These are phyloP conservation scores for Heteropelma amictum DNA, from an alignment of 2,888 invertebrate species.

Conservation along the genomic window DNA sequence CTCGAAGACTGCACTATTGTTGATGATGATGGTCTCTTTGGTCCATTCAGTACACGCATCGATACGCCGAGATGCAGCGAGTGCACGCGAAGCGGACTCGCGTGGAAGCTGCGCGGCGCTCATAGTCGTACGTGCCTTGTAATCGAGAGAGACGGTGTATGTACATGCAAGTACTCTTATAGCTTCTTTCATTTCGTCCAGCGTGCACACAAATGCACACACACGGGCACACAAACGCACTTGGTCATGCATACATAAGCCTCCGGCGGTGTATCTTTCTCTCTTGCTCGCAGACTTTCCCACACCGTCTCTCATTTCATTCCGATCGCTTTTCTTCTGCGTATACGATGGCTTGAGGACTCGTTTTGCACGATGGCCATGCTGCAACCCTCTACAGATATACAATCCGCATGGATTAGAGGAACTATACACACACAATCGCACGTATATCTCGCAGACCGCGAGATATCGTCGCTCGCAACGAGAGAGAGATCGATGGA, in stretches of 20 bases:
- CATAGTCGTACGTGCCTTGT: conserved; percentile 70
- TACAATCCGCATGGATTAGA: no score
- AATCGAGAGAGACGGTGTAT: conserved; percentile 60
- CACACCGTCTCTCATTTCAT: conserved; percentile 33
- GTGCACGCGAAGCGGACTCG: conserved; percentile 57
- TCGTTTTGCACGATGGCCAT: conserved; percentile 44
- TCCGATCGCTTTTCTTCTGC: conserved; percentile 43
- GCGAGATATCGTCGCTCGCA: no score
- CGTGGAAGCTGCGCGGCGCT: conserved; percentile 61
- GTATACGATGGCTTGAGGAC: conserved; percentile 34
- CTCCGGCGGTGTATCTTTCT: conserved; percentile 13
- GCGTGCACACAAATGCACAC: neutral
- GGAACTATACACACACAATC: neutral
- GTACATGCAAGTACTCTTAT: neutral
- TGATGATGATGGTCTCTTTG: conserved; percentile 2
- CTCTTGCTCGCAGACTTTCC: conserved; percentile 33
- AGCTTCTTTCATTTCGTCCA: no score
- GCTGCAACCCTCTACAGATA: neutral
- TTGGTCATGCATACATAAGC: neutral
- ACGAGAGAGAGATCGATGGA: conserved; percentile 48
- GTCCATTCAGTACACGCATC: conserved; percentile 11
- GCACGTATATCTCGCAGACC: conserved; percentile 16
- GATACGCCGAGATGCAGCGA: conserved; percentile 39
- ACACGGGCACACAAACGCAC: neutral
- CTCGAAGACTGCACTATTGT: conserved; percentile 31